phyloP scores from a whole-genome alignment of 2,113 vertebrate genomes.

The Hyaena hyaena region DNA sequence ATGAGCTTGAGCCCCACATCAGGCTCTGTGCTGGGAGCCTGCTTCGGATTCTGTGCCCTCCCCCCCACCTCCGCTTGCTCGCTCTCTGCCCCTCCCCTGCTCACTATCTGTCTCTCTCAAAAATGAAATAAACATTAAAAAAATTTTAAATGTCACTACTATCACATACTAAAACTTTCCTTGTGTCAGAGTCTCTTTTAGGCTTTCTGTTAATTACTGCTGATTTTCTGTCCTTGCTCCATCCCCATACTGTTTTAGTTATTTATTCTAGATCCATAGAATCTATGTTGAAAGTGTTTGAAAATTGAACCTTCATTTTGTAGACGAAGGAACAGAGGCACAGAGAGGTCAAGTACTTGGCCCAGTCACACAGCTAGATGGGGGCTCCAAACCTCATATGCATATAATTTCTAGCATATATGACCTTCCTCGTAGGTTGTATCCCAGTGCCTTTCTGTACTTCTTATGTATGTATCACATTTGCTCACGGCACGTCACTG shows the following conservation, averaged over 20 bases:
- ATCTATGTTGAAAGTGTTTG: neutral
- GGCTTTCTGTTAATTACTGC: neutral
- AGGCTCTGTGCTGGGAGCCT: too few species aligned
- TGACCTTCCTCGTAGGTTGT: neutral
- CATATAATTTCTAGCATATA: neutral
- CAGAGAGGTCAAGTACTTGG: neutral
- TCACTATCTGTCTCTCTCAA: too few species aligned
- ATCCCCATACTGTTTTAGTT: neutral
- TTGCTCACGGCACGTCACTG: rapidly evolving
- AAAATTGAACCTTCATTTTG: neutral
- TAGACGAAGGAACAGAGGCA: neutral
- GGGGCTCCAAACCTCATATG: neutral
- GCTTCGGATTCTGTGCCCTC: too few species aligned
- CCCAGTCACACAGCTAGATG: neutral
- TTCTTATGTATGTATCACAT: neutral
- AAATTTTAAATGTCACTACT: too few species aligned
- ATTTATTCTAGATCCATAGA: neutral
- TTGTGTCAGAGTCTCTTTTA: neutral
- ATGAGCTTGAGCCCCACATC: too few species aligned
- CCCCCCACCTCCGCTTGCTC: too few species aligned
- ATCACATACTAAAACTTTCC: neutral
- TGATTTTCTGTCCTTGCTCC: neutral
- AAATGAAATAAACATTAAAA: too few species aligned
- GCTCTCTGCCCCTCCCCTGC: too few species aligned
- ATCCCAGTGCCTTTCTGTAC: neutral